A percentile compares a stretch with the other conserved stretches of the same genome.
phyloP scores from a whole-genome alignment of 1,140 invertebrate species.

The Sitodiplosis mosellana region DNA sequence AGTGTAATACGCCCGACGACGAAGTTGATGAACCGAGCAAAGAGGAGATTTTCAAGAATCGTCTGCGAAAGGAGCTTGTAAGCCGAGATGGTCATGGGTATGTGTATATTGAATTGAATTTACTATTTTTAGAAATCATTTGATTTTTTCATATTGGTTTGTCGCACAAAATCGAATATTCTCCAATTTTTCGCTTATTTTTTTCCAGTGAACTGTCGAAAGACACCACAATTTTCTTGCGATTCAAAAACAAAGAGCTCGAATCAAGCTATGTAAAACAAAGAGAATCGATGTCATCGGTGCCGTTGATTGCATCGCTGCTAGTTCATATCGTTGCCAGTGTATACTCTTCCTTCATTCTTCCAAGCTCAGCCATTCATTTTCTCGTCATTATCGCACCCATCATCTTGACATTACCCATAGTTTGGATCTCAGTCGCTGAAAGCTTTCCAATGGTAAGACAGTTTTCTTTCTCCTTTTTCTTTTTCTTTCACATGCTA shows the following conservation, averaged over 20 bases:
- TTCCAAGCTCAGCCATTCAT: constrained; percentile 25
- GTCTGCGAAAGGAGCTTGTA: constrained; percentile 63
- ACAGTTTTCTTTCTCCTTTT: not conserved
- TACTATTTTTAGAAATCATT: not conserved
- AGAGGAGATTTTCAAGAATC: constrained; percentile 50
- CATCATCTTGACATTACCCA: constrained; percentile 25
- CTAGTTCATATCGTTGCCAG: constrained; percentile 37
- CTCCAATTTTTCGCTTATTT: not conserved
- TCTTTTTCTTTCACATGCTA: not conserved
- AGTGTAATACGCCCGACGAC: constrained; percentile 5
- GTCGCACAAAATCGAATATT: not conserved
- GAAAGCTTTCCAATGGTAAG: constrained; percentile 30
- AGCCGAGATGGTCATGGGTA: constrained; percentile 61
- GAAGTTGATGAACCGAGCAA: constrained; percentile 23
- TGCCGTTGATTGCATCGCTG: constrained; percentile 41
- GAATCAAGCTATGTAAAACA: constrained; percentile 44
- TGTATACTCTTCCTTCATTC: constrained; percentile 31
- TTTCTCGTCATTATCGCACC: constrained; percentile 28
- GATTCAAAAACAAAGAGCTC: constrained; percentile 40
- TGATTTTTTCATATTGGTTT: constrained; percentile 6
- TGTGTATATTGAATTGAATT: constrained; percentile 13
- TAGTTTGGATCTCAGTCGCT: constrained; percentile 29
- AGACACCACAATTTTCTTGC: constrained; percentile 40
- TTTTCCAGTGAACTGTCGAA: constrained; percentile 38
- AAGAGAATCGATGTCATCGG: constrained; percentile 43